Base-by-base conservation (phyloP, 2,888 invertebrate genomes). In the Belgica antarctica region DNA sequence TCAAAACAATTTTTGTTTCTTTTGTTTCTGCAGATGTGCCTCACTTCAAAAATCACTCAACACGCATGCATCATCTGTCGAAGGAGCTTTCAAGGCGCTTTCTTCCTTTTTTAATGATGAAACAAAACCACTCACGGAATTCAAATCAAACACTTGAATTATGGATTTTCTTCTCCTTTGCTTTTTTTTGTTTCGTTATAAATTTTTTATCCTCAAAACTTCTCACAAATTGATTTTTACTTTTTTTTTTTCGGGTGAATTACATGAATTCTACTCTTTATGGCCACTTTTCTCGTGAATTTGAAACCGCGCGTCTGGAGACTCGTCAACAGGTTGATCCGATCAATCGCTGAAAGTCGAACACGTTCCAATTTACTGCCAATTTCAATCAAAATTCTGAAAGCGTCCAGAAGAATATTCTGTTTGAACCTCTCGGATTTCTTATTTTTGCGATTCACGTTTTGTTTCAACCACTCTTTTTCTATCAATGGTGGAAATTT, bases 401-500 rank as follows among this genome's bases (percentile, higher is more conserved):
- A 41, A 41, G 12, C 41, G 5, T n/a, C n/a, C 2, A 5, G 41
- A 41, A 41, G 15, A 41, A 5, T 41, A 15, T 41, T n/a, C n/a
- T 41, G 12, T 2, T 52, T 52, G n/a, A 59, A n/a, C n/a, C 12
- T 12, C 59, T n/a, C 25, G 25, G 41, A 15, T 22, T 12, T 52
- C 22, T 46, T 34, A 3, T 52, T n/a, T 52, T 59, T 59, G 65
- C 2, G 47, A 62, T 47, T 36, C 65, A 65, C 65, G 65, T 65
- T 65, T 17, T 41, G 19, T 17, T 65, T 65, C 46, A 46, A 27
- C 27, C 46, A 41, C 25, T 46, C 36, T 65, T 65, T 65, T 65
- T 65, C 47, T 24, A 46, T 65, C 68, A 68, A 68, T 68, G 68
- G 68, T 57, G 68, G 68, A 68, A 57, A 68, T 28, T 57, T 66